phyloP scores from a whole-genome alignment of 1,140 invertebrate species.

The Pogonognathellus flavescens region DNA sequence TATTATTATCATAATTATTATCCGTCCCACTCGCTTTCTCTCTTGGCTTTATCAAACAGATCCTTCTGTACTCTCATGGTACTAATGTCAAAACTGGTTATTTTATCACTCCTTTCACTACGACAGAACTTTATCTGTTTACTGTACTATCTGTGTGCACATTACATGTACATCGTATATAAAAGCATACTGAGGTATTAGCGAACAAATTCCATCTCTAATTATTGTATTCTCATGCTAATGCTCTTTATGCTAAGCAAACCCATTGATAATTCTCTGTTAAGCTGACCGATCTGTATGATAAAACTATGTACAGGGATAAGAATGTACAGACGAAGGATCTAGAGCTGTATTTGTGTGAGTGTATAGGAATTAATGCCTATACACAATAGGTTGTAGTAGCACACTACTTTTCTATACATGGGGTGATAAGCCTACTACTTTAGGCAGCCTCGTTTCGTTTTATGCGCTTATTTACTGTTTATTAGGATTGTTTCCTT shows the following conservation, averaged over 20 bases:
- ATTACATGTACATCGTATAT: too few species aligned
- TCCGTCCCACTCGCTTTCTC: conserved; percentile 31
- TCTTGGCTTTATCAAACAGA: background rate
- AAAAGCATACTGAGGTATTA: background rate
- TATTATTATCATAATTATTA: conserved; percentile 32
- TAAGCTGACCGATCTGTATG: background rate
- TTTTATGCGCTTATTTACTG: too few species aligned
- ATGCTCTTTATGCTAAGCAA: conserved; percentile 34
- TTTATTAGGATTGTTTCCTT: too few species aligned
- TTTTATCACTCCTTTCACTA: conserved; percentile 4
- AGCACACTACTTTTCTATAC: too few species aligned
- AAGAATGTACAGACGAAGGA: background rate
- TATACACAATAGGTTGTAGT: too few species aligned
- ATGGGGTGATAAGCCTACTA: too few species aligned
- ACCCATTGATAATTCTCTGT: conserved; percentile 19
- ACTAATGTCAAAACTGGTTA: conserved; percentile 5
- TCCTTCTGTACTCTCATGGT: background rate
- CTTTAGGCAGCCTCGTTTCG: too few species aligned
- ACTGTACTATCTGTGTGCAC: too few species aligned
- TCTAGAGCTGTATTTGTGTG: background rate
- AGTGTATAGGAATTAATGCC: too few species aligned
- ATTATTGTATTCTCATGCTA: conserved; percentile 26
- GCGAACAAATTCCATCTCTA: conserved; percentile 14
- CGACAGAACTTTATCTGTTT: background rate
- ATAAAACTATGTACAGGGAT: background rate